Evolutionary conservation across 2,113 vertebrate species (phyloP), one percentile per base, ranked within the genome.

Genomic region (Patagioenas fasciata): DNA sequence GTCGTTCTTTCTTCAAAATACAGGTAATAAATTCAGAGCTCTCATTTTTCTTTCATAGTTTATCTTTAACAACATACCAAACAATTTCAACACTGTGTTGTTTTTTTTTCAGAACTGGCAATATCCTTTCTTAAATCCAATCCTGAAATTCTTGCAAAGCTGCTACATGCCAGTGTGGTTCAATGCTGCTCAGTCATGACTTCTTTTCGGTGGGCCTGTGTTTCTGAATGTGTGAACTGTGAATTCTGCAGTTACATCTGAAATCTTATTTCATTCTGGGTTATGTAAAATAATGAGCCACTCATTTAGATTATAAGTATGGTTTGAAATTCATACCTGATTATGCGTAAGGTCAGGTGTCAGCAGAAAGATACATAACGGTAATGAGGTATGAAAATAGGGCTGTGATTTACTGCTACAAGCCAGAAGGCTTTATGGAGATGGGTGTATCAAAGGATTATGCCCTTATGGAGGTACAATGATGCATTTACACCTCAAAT

Each of bases 1-100:
- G 97, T 97, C 67, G 7, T 97, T 97, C 94, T 96, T 97, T 97
- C 95, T 95, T 97, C 92, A 93, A 96, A 96, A 96, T 96, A 91
- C 96, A 96, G 80, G 91, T 73, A 93, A 96, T 98, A 96, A 97
- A 91, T 85, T 70, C 74, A 78, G 75, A 96, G 90, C 73, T 96
- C 48, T 13, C 61, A 62, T 91, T 91, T 91, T 95, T 85, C 66
- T 89, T 93, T 82, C 71, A 87, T 24, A 74, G 66, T 61, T 95
- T 74, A 78, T 81, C 82, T 84, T 83, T 53, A 84, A 86, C 61
- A 79, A 81, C 85, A 24, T 74, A 81, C 78, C 58, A 81, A 87
- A 88, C 81, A 75, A 54, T 94, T 83, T 88, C 20, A 64, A 61
- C 23, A 80, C 65, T 69, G 10, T 83, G 36, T 21, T 88, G 6